Base-by-base conservation (phyloP, 2,888 invertebrate species). In the Mythimna albipuncta region DNA sequence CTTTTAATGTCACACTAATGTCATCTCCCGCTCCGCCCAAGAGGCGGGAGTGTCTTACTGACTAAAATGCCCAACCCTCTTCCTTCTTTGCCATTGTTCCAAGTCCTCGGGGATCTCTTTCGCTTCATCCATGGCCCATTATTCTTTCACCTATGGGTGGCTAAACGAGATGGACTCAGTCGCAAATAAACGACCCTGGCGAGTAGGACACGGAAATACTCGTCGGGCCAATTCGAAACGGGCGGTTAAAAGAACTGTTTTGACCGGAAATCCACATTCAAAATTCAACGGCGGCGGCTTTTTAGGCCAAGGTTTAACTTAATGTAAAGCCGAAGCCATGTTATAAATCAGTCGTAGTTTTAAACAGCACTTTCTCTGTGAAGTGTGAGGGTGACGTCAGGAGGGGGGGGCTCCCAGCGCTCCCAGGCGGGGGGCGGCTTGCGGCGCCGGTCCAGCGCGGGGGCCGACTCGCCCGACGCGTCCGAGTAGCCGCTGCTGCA, bases 401-500 rank as follows among this genome's bases (percentile, higher is more conserved):
- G 95, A 0, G 95, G 95, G 0, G 94, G 95, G 0, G 92, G 91
- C 44, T 94, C 94, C 93, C 94, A 95, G 16, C 90, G 87, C 67
- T 94, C 93, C 92, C 93, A 93, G 0, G 87, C 85, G 0, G 59
- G 13, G 4, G 44, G 21, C 6, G 91, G 92, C 63, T 94, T 93
- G 54, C 93, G 88, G 32, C 94, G 89, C 13, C 94, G 87, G 72
- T 94, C 92, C 6, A 91, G 86, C 4, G 91, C 38, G 91, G 88
- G 32, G 86, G 77, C 93, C 26, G 88, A 89, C 6, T 95, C 95
- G 0, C 88, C 90, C 0, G 95, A 94, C 0, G 92, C 93, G 50
- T 94, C 95, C 0, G 95, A 95, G 82, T 94, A 95, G 3, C 92
- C 94, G 76, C 95, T 95, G 79, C 94, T 95, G 86, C 95, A 94